Evolutionary conservation across 2,113 vertebrate species (phyloP).

Genomic region (Lanius collurio): DNA sequence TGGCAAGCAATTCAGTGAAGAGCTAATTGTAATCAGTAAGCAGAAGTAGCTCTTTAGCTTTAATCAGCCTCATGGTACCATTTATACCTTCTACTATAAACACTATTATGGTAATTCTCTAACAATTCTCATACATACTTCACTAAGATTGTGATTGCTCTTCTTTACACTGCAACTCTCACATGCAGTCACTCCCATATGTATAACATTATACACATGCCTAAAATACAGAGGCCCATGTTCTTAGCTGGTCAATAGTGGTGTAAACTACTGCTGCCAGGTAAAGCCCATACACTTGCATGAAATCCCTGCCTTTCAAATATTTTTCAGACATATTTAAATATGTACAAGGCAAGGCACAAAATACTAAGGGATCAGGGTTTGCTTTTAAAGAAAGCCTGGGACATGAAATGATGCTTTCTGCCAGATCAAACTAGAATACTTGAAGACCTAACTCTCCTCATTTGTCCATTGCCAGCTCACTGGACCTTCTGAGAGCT

Average conservation of each 20-base stretch:
- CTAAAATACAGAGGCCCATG: not conserved
- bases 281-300: not conserved
- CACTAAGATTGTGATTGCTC: not conserved
- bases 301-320: not conserved
- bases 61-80: conserved; percentile 62
- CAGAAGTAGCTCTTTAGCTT: conserved; percentile 52
- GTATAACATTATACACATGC: not conserved
- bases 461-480: not conserved
- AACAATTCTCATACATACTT: conserved; percentile 18
- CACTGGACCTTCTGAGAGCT: not conserved
- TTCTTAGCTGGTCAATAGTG: not conserved
- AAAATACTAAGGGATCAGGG: not conserved
- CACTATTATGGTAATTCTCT: conserved; percentile 36
- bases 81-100: conserved; percentile 31
- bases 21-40: conserved; percentile 38
- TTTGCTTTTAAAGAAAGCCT: not conserved
- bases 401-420: not conserved
- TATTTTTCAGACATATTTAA: not conserved
- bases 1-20: conserved; percentile 14
- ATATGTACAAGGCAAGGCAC: not conserved
- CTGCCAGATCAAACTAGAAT: not conserved
- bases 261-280: not conserved
- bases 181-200: not conserved
- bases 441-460: not conserved
- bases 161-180: not conserved